phyloP scores from a whole-genome alignment of 2,888 invertebrate genomes.

The Apantesis nais region DNA sequence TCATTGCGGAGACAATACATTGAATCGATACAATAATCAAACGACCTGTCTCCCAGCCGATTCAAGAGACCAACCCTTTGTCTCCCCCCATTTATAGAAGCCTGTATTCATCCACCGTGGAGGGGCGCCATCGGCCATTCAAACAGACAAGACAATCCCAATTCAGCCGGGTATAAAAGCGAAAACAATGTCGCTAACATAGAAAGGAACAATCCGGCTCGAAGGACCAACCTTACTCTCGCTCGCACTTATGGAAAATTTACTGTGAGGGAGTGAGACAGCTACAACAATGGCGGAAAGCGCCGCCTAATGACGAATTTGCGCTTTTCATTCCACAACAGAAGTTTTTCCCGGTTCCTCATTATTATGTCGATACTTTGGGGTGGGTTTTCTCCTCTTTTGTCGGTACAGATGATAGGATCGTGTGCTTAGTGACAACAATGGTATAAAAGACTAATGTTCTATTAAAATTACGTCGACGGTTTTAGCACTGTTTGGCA shows the following conservation, averaged over 20 bases:
- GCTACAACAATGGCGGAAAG: conserved; percentile 81
- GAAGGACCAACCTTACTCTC: conserved; percentile 78
- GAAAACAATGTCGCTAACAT: conserved; percentile 86
- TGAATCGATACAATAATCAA: conserved; percentile 85
- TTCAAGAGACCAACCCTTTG: conserved; percentile 85
- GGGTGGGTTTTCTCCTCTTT: conserved; percentile 74
- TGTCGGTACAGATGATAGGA: conserved; percentile 76
- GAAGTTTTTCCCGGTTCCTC: conserved; percentile 85
- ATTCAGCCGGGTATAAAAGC: conserved; percentile 84
- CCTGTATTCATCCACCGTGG: conserved; percentile 82
- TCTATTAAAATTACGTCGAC: conserved; percentile 48
- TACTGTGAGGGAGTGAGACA: conserved; percentile 59
- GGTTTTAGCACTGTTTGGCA: conserved; percentile 41
- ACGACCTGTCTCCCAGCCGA: conserved; percentile 83
- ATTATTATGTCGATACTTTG: conserved; percentile 83
- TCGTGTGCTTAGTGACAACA: conserved; percentile 71
- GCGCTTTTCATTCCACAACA: conserved; percentile 86
- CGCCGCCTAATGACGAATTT: conserved; percentile 86
- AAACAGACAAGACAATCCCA: conserved; percentile 85
- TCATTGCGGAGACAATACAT: conserved; percentile 79
- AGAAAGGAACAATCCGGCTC: conserved; percentile 85
- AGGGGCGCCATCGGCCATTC: conserved; percentile 83
- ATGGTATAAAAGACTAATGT: conserved; percentile 63
- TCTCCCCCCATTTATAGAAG: conserved; percentile 82
- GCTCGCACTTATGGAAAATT: conserved; percentile 54